Conservation (phyloP, 2,888 invertebrate genomes). For the Taenaris catops region DNA sequence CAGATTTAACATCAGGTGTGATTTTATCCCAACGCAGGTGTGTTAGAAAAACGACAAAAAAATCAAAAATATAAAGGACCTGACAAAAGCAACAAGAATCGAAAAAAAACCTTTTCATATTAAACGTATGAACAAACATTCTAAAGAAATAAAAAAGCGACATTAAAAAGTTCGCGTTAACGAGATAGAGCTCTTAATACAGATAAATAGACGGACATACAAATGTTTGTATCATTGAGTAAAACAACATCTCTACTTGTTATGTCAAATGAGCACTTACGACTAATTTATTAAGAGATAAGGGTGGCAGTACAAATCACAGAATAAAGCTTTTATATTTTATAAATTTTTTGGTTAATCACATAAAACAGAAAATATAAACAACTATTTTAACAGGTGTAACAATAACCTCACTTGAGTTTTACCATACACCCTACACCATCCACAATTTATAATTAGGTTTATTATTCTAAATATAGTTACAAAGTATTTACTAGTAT, state of each 20-base stretch:
- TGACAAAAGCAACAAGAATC: no score
- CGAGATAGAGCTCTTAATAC: constrained; percentile 22
- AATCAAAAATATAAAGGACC: neutral
- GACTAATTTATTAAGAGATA: constrained; percentile 34
- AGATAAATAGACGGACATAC: constrained; percentile 27
- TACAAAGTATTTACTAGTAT: no score
- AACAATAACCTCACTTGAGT: no score
- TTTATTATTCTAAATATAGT: no score
- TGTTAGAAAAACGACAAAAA: no score
- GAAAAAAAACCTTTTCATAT: neutral
- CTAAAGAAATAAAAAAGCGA: constrained; percentile 1
- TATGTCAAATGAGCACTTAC: constrained; percentile 30
- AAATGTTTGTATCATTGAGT: constrained; percentile 15
- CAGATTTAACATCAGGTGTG: no score
- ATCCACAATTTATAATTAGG: no score
- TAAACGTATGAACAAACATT: constrained; percentile 2
- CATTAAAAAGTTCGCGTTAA: constrained; percentile 15
- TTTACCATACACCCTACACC: no score
- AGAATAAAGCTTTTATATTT: constrained; percentile 14
- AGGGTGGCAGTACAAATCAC: constrained; percentile 15
- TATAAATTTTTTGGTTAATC: no score
- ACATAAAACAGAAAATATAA: no score
- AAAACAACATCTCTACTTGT: constrained; percentile 29
- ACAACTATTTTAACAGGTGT: no score
- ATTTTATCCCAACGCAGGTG: no score